Conservation (phyloP, 2,113 vertebrate species). For the Guaruba guarouba region DNA sequence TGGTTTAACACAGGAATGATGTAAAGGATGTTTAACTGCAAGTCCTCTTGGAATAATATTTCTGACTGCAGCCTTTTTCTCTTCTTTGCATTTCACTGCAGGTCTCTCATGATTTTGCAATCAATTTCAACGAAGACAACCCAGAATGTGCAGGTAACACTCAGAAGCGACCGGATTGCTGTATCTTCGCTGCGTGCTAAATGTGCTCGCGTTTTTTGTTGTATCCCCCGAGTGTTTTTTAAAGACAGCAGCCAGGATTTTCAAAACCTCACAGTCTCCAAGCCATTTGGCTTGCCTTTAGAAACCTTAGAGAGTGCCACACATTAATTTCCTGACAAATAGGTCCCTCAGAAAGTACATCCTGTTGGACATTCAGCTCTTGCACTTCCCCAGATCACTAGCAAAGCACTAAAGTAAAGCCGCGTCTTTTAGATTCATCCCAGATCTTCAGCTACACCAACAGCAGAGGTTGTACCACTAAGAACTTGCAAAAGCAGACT, state of each 20-base stretch:
- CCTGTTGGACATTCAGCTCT: not conserved
- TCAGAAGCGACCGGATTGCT: not conserved
- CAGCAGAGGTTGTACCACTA: not conserved
- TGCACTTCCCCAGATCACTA: not conserved
- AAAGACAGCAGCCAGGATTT: not conserved
- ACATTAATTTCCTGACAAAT: not conserved
- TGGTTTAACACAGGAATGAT: slow-evolving; percentile 30
- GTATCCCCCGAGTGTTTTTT: not conserved
- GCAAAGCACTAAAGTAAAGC: not conserved
- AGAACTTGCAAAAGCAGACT: not conserved
- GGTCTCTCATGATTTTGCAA: slow-evolving; percentile 97
- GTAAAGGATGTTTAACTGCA: slow-evolving; percentile 16
- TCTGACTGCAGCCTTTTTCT: slow-evolving; percentile 45
- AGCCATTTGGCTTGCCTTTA: not conserved
- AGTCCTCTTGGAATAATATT: slow-evolving; percentile 8
- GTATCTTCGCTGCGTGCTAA: not conserved
- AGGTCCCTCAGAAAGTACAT: not conserved
- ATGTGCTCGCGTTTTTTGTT: not conserved
- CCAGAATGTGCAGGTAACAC: slow-evolving; percentile 93
- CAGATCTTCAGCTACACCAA: not conserved
- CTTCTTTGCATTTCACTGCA: slow-evolving; percentile 61
- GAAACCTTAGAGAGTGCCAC: not conserved
- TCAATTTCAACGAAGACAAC: slow-evolving; percentile 98
- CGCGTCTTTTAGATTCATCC: not conserved
- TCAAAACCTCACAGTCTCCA: not conserved